Evolutionary conservation across 2,113 vertebrate genomes (phyloP).

Genomic region (Aegypius monachus): DNA sequence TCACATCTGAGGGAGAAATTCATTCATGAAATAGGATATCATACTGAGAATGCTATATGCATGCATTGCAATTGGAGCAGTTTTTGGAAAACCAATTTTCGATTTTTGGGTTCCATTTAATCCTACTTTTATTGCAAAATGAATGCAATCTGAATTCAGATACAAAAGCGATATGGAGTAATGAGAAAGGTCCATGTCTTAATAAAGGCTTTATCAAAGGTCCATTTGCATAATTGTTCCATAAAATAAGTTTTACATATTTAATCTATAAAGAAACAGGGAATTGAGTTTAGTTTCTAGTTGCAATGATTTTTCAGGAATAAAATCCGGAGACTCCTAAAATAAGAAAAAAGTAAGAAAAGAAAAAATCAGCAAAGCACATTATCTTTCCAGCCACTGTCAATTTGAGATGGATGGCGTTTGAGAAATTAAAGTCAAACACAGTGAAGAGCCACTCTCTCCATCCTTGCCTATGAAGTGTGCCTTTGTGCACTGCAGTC

Average conservation of each 20-base stretch:
- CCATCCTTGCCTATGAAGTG: neutral
- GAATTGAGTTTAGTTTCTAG: neutral
- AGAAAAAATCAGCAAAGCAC: neutral
- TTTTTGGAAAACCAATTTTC: neutral
- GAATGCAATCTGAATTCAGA: neutral
- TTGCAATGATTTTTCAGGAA: neutral
- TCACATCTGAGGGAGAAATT: neutral
- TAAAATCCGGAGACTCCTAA: neutral
- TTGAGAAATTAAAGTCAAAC: neutral
- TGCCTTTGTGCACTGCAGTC: neutral
- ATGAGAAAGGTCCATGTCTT: neutral
- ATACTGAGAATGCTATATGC: neutral
- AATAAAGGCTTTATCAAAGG: neutral
- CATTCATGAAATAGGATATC: neutral
- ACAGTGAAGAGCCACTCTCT: neutral
- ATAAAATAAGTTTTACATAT: neutral
- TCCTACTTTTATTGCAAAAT: neutral
- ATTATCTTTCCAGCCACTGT: neutral
- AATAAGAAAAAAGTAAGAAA: neutral
- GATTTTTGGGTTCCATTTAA: neutral
- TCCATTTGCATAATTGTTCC: neutral
- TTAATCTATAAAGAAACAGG: neutral
- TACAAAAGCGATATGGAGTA: neutral
- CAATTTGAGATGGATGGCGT: neutral
- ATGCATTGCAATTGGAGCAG: neutral